A percentile compares a stretch with the other conserved stretches of the same genome.
phyloP scores from a whole-genome alignment of 2,888 invertebrate species.

The Drosophila mettleri region DNA sequence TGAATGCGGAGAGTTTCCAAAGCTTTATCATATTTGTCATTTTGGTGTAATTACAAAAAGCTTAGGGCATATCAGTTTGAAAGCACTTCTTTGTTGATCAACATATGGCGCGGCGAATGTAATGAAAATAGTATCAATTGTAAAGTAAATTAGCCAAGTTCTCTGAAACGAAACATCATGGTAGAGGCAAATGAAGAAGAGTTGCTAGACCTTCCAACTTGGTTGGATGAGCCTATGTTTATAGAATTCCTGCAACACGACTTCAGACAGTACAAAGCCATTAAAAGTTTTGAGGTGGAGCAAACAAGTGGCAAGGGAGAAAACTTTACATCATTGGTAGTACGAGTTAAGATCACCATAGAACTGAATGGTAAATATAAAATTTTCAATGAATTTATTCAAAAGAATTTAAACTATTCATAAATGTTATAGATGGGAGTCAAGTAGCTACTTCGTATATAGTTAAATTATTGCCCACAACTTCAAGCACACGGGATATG shows the following conservation, averaged over 20 bases:
- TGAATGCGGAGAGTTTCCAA: too few species aligned
- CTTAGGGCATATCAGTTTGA: slow-evolving; percentile 24
- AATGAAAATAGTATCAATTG: background rate
- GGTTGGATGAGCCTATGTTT: slow-evolving; percentile 57
- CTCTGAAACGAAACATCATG: slow-evolving; percentile 29
- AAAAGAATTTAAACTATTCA: background rate
- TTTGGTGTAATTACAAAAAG: slow-evolving; percentile 25
- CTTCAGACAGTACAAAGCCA: slow-evolving; percentile 51
- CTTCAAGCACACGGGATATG: slow-evolving; percentile 48
- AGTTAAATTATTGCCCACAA: slow-evolving; percentile 65
- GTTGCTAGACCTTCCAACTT: slow-evolving; percentile 31
- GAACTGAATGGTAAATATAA: slow-evolving; percentile 63
- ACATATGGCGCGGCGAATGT: background rate
- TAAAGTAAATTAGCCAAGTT: slow-evolving; percentile 17
- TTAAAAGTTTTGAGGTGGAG: slow-evolving; percentile 58
- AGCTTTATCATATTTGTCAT: slow-evolving; percentile 5
- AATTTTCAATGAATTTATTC: background rate
- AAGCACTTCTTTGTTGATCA: slow-evolving; percentile 14
- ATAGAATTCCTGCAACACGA: slow-evolving; percentile 61
- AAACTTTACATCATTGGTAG: slow-evolving; percentile 78
- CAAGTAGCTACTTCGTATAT: slow-evolving; percentile 63
- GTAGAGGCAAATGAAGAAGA: slow-evolving; percentile 6
- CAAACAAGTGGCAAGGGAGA: slow-evolving; percentile 72
- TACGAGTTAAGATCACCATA: slow-evolving; percentile 60
- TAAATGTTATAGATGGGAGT: slow-evolving; percentile 53